phyloP scores from a whole-genome alignment of 2,797 vertebrate species.

The Echeneis naucrates region DNA sequence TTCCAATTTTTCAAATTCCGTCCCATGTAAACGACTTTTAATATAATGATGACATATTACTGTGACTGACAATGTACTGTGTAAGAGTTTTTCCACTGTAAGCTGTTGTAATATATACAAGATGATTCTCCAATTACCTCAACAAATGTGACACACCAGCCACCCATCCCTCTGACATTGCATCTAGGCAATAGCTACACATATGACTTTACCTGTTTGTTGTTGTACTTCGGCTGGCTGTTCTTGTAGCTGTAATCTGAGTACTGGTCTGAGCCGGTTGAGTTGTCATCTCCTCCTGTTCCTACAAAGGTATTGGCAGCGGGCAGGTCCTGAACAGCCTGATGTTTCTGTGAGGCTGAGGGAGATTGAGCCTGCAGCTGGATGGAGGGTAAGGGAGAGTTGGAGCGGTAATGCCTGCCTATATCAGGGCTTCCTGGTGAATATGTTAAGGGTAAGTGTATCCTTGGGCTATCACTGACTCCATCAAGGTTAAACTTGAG shows the following conservation, averaged over 20 bases:
- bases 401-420: slow-evolving; percentile 98
- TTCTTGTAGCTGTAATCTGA: slow-evolving; percentile 99
- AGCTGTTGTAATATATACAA: slow-evolving; percentile 3
- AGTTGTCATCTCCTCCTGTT: slow-evolving; percentile 96
- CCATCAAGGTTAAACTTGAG: slow-evolving; percentile 98
- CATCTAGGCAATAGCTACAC: background rate
- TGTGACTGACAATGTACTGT: background rate
- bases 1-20: slow-evolving; percentile 7
- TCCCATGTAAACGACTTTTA: slow-evolving; percentile 8
- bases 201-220: slow-evolving; percentile 94
- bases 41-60: slow-evolving; percentile 11
- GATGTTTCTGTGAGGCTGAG: slow-evolving; percentile 98
- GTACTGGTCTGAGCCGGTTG: slow-evolving; percentile 98
- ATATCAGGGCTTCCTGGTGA: slow-evolving; percentile 97
- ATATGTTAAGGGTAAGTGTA: slow-evolving; percentile 98
- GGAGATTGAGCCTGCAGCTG: slow-evolving; percentile 98
- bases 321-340: slow-evolving; percentile 98
- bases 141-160: slow-evolving; percentile 5
- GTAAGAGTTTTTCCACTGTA: background rate
- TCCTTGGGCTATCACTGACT: slow-evolving; percentile 96
- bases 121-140: background rate
- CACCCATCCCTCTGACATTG: slow-evolving; percentile 12
- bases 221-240: slow-evolving; percentile 96
- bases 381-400: slow-evolving; percentile 97
- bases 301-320: slow-evolving; percentile 99